Conservation (phyloP, 1,140 invertebrate species). For the Caenorhabditis brenneri region DNA sequence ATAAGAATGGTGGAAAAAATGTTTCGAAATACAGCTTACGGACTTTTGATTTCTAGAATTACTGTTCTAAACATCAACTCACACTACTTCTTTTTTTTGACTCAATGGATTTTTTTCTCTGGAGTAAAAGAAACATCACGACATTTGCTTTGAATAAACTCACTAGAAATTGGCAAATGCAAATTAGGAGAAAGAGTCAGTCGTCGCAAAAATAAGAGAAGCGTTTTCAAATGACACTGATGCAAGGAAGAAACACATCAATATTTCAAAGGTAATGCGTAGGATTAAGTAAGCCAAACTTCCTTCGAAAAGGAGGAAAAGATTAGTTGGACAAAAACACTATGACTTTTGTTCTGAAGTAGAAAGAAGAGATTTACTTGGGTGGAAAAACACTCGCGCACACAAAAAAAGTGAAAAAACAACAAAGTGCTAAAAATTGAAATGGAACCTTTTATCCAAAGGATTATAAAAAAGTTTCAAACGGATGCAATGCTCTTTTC, state of each 20-base stretch:
- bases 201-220: neutral
- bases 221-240: conserved; percentile 4
- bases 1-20: no score
- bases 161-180: neutral
- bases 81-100: no score
- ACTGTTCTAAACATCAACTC: no score
- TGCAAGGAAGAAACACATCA: conserved; percentile 5
- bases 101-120: no score
- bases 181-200: neutral
- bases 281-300: conserved; percentile 37
- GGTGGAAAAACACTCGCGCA: neutral
- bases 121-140: no score
- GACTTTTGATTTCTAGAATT: no score
- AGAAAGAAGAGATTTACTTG: neutral
- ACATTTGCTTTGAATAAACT: no score
- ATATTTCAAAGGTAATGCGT: conserved; percentile 41
- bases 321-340: neutral
- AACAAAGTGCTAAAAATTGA: neutral
- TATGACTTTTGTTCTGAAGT: neutral
- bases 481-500: conserved; percentile 6
- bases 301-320: neutral
- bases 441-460: neutral
- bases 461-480: neutral
- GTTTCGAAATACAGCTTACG: no score
- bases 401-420: neutral